Evolutionary conservation across 2,888 invertebrate genomes (phyloP).

Genomic region (Noctua fimbriata): DNA sequence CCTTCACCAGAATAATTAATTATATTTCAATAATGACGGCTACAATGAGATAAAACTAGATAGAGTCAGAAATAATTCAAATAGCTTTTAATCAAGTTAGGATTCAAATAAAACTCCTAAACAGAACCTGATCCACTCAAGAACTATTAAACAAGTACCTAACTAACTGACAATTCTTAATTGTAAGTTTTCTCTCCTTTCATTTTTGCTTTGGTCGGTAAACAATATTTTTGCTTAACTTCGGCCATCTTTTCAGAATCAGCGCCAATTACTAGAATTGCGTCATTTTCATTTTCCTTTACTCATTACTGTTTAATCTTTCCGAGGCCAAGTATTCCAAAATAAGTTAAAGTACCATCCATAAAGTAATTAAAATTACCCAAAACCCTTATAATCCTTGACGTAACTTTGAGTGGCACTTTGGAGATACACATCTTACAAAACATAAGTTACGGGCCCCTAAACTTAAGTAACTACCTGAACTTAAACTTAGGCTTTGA

Average conservation of each 20-base stretch:
- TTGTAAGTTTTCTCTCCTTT: neutral
- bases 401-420: slow-evolving; percentile 47
- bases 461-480: slow-evolving; percentile 29
- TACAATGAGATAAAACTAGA: neutral
- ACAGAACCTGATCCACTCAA: neutral
- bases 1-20: neutral
- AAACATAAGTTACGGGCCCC: slow-evolving; percentile 45
- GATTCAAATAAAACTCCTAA: neutral
- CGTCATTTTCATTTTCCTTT: slow-evolving; percentile 7
- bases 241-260: neutral
- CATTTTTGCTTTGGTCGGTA: neutral
- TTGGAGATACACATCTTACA: slow-evolving; percentile 40
- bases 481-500: slow-evolving; percentile 16
- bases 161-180: neutral
- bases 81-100: neutral
- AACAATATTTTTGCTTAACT: slow-evolving; percentile 3
- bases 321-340: slow-evolving; percentile 16
- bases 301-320: slow-evolving; percentile 31
- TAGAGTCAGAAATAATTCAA: neutral
- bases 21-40: neutral
- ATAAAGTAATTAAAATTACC: slow-evolving; percentile 45
- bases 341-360: slow-evolving; percentile 37
- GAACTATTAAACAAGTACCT: neutral
- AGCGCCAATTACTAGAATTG: slow-evolving; percentile 6
- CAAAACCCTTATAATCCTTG: slow-evolving; percentile 39